Percentiles rank a stretch among this genome's conserved stretches.
Conservation (phyloP, 2,888 invertebrate species). For the Acanthosepion esculentum region DNA sequence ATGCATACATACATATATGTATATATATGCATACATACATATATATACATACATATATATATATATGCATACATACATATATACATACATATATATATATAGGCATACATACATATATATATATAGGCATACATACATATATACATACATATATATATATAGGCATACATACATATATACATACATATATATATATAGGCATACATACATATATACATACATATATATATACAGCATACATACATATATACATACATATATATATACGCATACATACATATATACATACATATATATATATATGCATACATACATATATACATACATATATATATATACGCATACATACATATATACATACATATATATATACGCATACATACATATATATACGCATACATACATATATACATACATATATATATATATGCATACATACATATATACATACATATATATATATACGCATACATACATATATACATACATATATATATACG, state of each 20-base stretch:
- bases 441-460: not conserved
- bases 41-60: no score
- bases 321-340: not conserved
- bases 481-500: not conserved
- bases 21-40: no score
- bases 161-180: no score
- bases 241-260: not conserved
- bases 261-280: not conserved
- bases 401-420: constrained; percentile 45
- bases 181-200: no score
- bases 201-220: no score
- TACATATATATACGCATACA: no score
- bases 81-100: no score
- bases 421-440: constrained; percentile 41
- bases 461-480: not conserved
- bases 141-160: no score
- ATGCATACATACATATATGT: no score
- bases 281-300: not conserved
- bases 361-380: not conserved
- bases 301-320: not conserved
- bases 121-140: no score
- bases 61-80: no score
- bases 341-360: not conserved
- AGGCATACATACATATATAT: no score
- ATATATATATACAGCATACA: not conserved